Evolutionary conservation across 92 coral and sea anemone genomes (phyloP).

Genomic region (Parazoanthus swiftii): DNA sequence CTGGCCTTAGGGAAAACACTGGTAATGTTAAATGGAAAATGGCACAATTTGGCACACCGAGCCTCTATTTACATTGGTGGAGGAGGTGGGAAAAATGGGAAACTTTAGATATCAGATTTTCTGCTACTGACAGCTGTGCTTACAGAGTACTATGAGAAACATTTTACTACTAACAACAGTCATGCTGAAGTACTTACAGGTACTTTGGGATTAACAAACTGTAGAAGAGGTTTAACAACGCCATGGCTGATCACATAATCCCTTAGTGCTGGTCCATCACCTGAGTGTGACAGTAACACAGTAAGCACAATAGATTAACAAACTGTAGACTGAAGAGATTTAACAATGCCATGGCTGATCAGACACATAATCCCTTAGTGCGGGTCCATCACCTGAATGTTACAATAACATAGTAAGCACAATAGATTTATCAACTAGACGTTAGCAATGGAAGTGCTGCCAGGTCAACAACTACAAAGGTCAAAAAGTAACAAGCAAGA

Average conservation of each 20-base stretch:
- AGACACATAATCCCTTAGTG: conserved; percentile 83
- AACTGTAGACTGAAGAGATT: conserved; percentile 79
- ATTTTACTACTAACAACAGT: too few species aligned
- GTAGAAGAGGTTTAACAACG: conserved; percentile 89
- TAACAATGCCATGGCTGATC: conserved; percentile 88
- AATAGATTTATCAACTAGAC: conserved; percentile 60
- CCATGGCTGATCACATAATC: conserved; percentile 94
- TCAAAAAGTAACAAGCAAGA: too few species aligned
- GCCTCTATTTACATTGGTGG: too few species aligned
- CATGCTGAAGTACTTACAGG: conserved; percentile 72
- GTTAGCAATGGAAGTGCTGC: too few species aligned
- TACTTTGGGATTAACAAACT: conserved; percentile 95
- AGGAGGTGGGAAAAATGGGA: too few species aligned
- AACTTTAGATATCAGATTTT: too few species aligned
- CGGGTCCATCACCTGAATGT: conserved; percentile 92
- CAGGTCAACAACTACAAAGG: too few species aligned
- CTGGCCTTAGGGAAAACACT: too few species aligned
- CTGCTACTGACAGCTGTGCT: too few species aligned
- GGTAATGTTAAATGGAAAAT: too few species aligned
- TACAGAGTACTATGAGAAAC: too few species aligned
- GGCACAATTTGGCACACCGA: too few species aligned
- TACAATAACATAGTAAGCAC: neutral
- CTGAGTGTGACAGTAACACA: conserved; percentile 32
- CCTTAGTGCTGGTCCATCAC: conserved; percentile 95
- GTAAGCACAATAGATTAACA: conserved; percentile 43